These are phyloP conservation scores for Aspidiotus rigidus DNA, from an alignment of 2,888 invertebrate species.

Conservation along the genomic window DNA sequence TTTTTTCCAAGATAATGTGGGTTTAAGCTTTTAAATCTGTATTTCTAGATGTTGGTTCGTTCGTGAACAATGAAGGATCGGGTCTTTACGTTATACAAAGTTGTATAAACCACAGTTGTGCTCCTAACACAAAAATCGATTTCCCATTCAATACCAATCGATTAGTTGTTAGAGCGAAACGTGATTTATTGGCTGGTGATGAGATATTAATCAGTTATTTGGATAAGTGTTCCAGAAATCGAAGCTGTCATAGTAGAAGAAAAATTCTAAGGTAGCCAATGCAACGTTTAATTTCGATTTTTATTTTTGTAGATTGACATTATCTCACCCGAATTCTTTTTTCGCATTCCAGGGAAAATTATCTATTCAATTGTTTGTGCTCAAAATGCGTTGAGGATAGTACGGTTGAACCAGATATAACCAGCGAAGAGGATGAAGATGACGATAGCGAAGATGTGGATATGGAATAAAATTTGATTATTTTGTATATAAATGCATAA, in stretches of 20 bases:
- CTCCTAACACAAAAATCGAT: conserved; percentile 74
- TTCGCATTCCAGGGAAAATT: conserved; percentile 54
- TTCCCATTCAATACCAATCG: conserved; percentile 75
- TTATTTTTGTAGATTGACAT: background rate
- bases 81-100: conserved; percentile 81
- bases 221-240: conserved; percentile 67
- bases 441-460: conserved; percentile 45
- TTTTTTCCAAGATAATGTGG: too few species aligned
- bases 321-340: background rate
- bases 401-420: conserved; percentile 63
- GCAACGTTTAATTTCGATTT: background rate
- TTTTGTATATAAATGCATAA: background rate
- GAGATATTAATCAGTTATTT: conserved; percentile 87
- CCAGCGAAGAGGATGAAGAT: conserved; percentile 67
- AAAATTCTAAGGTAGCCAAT: conserved; percentile 53
- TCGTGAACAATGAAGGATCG: conserved; percentile 86
- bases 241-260: conserved; percentile 78
- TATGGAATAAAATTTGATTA: background rate
- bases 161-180: conserved; percentile 60
- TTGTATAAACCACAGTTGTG: conserved; percentile 83
- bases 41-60: conserved; percentile 54
- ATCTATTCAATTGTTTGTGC: conserved; percentile 74
- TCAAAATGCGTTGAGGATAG: conserved; percentile 64
- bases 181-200: conserved; percentile 65
- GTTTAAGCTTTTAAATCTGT: conserved; percentile 13